Base-by-base conservation (phyloP, 2,888 invertebrate genomes). In the Lycocerus yunnanus region DNA sequence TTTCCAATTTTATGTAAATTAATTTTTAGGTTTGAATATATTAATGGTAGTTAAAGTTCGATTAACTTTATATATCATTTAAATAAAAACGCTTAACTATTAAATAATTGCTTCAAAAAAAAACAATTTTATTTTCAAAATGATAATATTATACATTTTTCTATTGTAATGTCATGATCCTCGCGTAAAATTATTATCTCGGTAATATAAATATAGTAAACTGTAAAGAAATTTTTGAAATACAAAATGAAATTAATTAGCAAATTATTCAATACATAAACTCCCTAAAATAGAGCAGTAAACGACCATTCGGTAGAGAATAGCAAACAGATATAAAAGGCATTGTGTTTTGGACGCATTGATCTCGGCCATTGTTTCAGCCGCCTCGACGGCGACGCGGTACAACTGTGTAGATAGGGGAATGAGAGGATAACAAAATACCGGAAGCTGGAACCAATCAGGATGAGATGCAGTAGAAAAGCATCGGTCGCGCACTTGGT, bases 391-490 rank as follows among this genome's bases (percentile, higher is more conserved):
- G 78, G 78, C 78, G 78, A 74, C 78, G 75, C 71, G 73, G 59
- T 71, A 66, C 60, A 63, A 63, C 61, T 72, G 69, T 67, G 65
- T 58, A 60, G 27, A 66, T 70, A 76, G 73, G 76, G 76, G 73
- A 73, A 76, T 58, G 74, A 73, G 68, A 72, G 76, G 71, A 73
- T 72, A 78, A 77, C 75, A 74, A 78, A 79, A 81, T 77, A 82
- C 84, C 83, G 84, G 85, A 85, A 82, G 82, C 83, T 82, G 83
- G 81, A 80, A 80, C 84, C 84, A 84, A 84, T 84, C 82, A 78
- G 79, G 72, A 73, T 71, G 68, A 69, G 77, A 79, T 78, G 76
- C 77, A 75, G 80, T 79, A 80, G 78, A 78, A 75, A 76, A 78
- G 77, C 76, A 76, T 71, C 74, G 66, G 72, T 74, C 77, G 76